phyloP scores from a whole-genome alignment of 2,888 invertebrate species.

The Piscicola geometra region DNA sequence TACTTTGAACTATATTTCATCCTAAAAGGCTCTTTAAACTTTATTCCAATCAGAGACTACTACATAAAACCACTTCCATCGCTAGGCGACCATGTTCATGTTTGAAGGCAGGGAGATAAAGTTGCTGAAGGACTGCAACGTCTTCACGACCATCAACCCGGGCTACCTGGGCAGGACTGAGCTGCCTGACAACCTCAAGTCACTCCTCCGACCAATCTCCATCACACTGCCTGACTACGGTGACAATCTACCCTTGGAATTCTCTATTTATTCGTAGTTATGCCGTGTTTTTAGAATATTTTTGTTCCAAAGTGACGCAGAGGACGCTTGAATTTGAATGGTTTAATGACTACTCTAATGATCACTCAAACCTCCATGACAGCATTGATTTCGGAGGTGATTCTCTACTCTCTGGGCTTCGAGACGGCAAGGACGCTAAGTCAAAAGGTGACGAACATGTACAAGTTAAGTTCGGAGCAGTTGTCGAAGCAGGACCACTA shows the following conservation, averaged over 20 bases:
- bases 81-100: constrained; percentile 65
- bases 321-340: neutral
- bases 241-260: constrained; percentile 48
- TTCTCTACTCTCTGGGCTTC: constrained; percentile 86
- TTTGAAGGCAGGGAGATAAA: constrained; percentile 85
- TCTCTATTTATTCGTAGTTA: neutral
- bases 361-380: constrained; percentile 14
- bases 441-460: constrained; percentile 87
- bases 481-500: constrained; percentile 84
- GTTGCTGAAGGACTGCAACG: constrained; percentile 72
- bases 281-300: neutral
- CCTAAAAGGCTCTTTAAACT: too few relatives aligned
- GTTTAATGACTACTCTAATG: neutral
- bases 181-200: constrained; percentile 80
- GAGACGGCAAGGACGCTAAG: constrained; percentile 80
- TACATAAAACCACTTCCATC: too few relatives aligned
- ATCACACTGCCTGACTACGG: constrained; percentile 92
- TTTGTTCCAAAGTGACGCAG: neutral
- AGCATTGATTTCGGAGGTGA: constrained; percentile 73
- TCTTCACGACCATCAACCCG: constrained; percentile 87
- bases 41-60: too few relatives aligned
- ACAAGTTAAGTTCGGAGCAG: constrained; percentile 83
- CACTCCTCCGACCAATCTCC: constrained; percentile 76
- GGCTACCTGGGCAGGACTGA: constrained; percentile 85
- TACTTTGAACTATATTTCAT: too few relatives aligned